A percentile compares a stretch with the other conserved stretches of the same genome.
Conservation (phyloP, 2,113 vertebrate genomes). For the Hypomesus transpacificus region DNA sequence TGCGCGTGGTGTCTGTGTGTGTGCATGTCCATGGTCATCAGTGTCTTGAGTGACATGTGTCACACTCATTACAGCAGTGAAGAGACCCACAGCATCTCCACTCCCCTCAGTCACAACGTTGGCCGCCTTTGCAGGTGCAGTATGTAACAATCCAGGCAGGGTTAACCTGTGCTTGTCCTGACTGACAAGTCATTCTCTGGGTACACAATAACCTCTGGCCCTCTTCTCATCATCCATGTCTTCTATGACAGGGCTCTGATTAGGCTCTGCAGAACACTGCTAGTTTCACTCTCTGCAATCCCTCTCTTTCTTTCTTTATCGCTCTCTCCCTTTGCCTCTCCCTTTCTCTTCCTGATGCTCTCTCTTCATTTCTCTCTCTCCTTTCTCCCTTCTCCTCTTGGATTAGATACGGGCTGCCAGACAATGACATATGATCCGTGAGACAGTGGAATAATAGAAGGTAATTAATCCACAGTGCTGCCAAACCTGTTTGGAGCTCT, state of each 20-base stretch:
- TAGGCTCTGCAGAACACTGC: too few relatives aligned
- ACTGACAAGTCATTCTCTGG: too few relatives aligned
- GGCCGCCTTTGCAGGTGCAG: too few relatives aligned
- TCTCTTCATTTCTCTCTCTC: not conserved
- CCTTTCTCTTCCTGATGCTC: not conserved
- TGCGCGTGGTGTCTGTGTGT: conserved; percentile 21
- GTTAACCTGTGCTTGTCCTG: too few relatives aligned
- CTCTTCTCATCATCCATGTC: too few relatives aligned
- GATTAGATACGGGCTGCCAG: not conserved
- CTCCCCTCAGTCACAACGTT: too few relatives aligned
- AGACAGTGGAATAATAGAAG: not conserved
- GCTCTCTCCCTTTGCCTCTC: not conserved
- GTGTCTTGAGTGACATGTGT: not conserved
- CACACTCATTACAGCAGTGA: not conserved
- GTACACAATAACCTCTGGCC: too few relatives aligned
- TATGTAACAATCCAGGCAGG: too few relatives aligned
- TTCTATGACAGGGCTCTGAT: too few relatives aligned
- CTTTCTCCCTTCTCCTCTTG: not conserved
- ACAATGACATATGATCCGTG: not conserved
- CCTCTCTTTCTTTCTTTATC: not conserved
- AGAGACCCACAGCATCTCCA: not conserved
- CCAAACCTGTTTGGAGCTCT: not conserved
- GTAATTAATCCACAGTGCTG: not conserved
- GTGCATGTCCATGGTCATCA: conserved; percentile 4
- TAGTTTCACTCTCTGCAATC: not conserved